phyloP scores from a whole-genome alignment of 1,140 invertebrate species.

The Meloidogyne chitwoodi region DNA sequence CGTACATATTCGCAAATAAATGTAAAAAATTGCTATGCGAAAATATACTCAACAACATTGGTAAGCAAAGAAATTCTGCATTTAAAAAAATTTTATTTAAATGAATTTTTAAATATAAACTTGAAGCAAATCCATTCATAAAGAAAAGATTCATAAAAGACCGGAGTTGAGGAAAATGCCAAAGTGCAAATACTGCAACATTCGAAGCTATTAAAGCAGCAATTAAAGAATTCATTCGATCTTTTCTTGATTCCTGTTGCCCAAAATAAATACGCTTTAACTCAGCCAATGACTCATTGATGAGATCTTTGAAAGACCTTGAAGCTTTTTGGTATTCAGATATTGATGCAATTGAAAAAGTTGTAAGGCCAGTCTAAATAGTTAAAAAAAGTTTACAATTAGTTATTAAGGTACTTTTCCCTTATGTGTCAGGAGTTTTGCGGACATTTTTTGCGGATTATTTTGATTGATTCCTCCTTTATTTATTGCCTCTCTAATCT shows the following conservation, averaged over 20 bases:
- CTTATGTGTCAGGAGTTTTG: too few relatives aligned
- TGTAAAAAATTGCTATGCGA: constrained; percentile 84
- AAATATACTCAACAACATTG: constrained; percentile 86
- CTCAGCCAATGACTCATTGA: background rate
- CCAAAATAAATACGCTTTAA: background rate
- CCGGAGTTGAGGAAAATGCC: constrained; percentile 73
- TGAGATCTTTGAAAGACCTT: background rate
- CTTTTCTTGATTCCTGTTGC: background rate
- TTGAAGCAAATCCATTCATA: constrained; percentile 73
- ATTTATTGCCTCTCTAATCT: too few relatives aligned
- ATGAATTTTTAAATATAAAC: constrained; percentile 63
- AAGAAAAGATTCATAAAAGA: constrained; percentile 79
- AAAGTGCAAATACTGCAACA: constrained; percentile 59
- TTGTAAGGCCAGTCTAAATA: background rate
- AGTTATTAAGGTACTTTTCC: too few relatives aligned
- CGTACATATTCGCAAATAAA: constrained; percentile 88
- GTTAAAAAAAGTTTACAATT: too few relatives aligned
- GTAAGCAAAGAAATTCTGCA: constrained; percentile 72
- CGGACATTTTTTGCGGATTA: too few relatives aligned
- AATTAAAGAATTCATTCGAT: background rate
- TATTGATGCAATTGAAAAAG: background rate
- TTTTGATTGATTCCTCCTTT: too few relatives aligned
- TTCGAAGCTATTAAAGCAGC: background rate
- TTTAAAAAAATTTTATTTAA: constrained; percentile 3
- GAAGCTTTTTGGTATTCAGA: background rate